Conservation (phyloP, 2,797 vertebrate genomes). For the Sebastes oblongus region DNA sequence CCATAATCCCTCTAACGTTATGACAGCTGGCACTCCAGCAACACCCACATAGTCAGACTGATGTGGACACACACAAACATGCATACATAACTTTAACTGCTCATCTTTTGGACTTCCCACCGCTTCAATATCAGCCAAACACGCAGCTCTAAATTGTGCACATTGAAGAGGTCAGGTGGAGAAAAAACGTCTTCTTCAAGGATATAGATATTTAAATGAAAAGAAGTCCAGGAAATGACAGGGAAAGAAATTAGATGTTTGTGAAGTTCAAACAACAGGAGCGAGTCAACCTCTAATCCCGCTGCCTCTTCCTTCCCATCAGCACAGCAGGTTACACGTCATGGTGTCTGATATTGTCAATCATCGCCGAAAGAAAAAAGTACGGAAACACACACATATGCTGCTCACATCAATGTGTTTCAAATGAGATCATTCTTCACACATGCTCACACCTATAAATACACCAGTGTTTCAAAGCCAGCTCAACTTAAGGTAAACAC, state of each 20-base stretch:
- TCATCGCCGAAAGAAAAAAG: conserved; percentile 25
- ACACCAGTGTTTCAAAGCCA: conserved; percentile 49
- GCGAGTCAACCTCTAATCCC: conserved; percentile 49
- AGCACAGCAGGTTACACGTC: conserved; percentile 32
- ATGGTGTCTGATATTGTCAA: conserved; percentile 48
- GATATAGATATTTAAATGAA: not conserved
- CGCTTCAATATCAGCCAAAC: not conserved
- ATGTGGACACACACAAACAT: conserved; percentile 8
- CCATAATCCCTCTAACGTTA: conserved; percentile 71
- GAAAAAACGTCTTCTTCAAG: not conserved
- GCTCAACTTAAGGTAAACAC: conserved; percentile 68
- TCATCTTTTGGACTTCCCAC: not conserved
- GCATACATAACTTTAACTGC: not conserved
- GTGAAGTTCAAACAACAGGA: conserved; percentile 28
- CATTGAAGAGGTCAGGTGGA: not conserved
- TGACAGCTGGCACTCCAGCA: conserved; percentile 70
- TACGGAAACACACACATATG: not conserved
- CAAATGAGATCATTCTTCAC: conserved; percentile 34
- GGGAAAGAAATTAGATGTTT: conserved; percentile 12
- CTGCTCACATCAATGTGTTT: conserved; percentile 6
- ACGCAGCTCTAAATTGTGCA: not conserved
- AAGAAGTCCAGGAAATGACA: conserved; percentile 7
- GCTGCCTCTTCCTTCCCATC: conserved; percentile 21
- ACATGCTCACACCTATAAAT: conserved; percentile 50
- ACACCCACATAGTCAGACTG: conserved; percentile 54